These are phyloP conservation scores for Chrysemys picta DNA, from an alignment of 2,113 vertebrate genomes.

Conservation along the genomic window DNA sequence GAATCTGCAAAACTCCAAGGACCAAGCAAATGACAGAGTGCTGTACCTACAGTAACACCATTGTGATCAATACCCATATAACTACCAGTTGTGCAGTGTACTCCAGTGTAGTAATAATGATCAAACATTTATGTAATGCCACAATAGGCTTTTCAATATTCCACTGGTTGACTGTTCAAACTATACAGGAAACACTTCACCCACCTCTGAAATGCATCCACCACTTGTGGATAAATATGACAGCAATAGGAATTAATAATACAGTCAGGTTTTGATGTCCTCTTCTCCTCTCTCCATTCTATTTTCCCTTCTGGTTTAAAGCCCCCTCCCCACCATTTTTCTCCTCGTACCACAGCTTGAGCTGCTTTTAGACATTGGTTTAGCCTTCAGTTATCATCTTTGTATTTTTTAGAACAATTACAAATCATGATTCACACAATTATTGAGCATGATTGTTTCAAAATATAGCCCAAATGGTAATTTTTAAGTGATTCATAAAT, in stretches of 20 bases:
- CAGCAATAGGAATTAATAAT: not conserved
- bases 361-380: conserved; percentile 4
- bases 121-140: not conserved
- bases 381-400: conserved; percentile 44
- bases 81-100: not conserved
- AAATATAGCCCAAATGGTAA: conserved; percentile 25
- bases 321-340: not conserved
- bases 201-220: not conserved
- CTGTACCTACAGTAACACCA: not conserved
- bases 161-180: not conserved
- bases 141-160: not conserved
- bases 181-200: not conserved
- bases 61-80: not conserved
- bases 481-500: conserved; percentile 50
- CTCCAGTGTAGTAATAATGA: not conserved
- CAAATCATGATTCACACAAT: conserved; percentile 68
- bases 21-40: not conserved
- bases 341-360: not conserved
- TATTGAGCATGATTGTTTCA: conserved; percentile 59
- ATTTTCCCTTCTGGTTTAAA: not conserved
- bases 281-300: not conserved
- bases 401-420: conserved; percentile 73
- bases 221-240: not conserved
- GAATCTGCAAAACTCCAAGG: not conserved
- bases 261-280: not conserved